Evolutionary conservation across 2,113 vertebrate species (phyloP), one percentile per base, ranked within the genome.

Genomic region (Patagioenas fasciata): DNA sequence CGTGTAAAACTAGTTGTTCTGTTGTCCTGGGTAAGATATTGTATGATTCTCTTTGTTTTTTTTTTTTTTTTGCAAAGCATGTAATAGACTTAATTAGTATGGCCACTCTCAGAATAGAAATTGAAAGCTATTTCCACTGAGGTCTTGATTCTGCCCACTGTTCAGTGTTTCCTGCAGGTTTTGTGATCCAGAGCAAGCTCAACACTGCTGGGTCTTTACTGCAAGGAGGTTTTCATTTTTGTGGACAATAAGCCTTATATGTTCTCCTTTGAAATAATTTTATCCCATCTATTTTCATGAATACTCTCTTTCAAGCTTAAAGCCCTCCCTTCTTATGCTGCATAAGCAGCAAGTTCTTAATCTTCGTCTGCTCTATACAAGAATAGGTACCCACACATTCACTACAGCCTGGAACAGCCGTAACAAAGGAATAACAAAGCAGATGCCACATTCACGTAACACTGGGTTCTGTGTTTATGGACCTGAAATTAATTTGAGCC

Each of bases 1-100:
- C 61, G 75, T 89, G 83, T 94, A 87, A 91, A 95, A 79, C 88
- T 61, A 81, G 72, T 61, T 80, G 72, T 50, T 96, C 75, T 54
- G 38, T 32, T 95, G 57, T 75, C 58, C 86, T 84, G 44, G 64
- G 44, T 88, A 54, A 92, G 57, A 70, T 34, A 81, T 25, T 81
- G 62, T 57, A 61, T 13, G 57, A 40, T 50, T 94, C 61, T 65
- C 60, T 88, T 80, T 40, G 23, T 62, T 89, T 5, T 66, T 92
- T 47, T 95, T 62, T 89, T 5, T 66, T 92, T 47, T 95, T 79
- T 57, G 80, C 83, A 79, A 84, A 90, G 18, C 21, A 34, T 53
- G 44, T 80, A 42, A 79, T 12, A 61, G 73, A 73, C 92, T 87
- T 95, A 89, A 92, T 87, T 88, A 87, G 70, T 67, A 89, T 8